These are phyloP conservation scores for Drosophila erecta DNA, from an alignment of 1,140 invertebrate species.

Conservation along the genomic window DNA sequence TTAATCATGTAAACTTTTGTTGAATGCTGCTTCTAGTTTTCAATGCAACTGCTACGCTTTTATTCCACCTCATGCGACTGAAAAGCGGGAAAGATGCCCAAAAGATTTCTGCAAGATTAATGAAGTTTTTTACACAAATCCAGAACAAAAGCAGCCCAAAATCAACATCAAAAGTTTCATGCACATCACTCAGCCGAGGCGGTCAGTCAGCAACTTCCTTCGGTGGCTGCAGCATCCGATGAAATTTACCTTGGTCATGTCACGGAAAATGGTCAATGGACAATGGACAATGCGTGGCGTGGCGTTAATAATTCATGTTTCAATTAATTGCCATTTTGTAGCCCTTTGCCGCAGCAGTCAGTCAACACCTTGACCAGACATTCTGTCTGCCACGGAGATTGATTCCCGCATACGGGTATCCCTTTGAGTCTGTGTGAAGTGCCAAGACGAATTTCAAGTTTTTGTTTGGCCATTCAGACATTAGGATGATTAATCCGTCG, in stretches of 20 bases:
- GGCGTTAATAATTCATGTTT: conserved; percentile 83
- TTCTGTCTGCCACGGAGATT: conserved; percentile 27
- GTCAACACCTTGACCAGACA: conserved; percentile 77
- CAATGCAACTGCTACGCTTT: conserved; percentile 55
- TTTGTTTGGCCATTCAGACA: conserved; percentile 44
- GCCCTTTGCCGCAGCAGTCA: conserved; percentile 49
- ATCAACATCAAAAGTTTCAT: conserved; percentile 55
- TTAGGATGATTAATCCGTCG: conserved; percentile 75
- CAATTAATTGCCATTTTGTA: conserved; percentile 84
- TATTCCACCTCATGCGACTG: background rate
- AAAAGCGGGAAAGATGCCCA: conserved; percentile 16
- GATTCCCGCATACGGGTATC: conserved; percentile 12
- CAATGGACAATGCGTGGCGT: conserved; percentile 39
- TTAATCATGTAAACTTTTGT: conserved; percentile 67
- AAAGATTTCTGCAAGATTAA: conserved; percentile 73
- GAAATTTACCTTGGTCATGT: conserved; percentile 76
- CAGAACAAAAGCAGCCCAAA: conserved; percentile 63
- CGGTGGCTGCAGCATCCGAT: conserved; percentile 62
- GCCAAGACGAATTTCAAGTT: conserved; percentile 81
- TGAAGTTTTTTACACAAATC: conserved; percentile 66
- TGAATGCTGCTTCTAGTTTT: conserved; percentile 45
- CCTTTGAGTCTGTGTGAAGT: conserved; percentile 53
- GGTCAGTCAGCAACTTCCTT: conserved; percentile 18
- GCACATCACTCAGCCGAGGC: conserved; percentile 39
- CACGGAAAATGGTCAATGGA: conserved; percentile 42